phyloP scores from a whole-genome alignment of 23 tunicate species.

The Phallusia fumigata region DNA sequence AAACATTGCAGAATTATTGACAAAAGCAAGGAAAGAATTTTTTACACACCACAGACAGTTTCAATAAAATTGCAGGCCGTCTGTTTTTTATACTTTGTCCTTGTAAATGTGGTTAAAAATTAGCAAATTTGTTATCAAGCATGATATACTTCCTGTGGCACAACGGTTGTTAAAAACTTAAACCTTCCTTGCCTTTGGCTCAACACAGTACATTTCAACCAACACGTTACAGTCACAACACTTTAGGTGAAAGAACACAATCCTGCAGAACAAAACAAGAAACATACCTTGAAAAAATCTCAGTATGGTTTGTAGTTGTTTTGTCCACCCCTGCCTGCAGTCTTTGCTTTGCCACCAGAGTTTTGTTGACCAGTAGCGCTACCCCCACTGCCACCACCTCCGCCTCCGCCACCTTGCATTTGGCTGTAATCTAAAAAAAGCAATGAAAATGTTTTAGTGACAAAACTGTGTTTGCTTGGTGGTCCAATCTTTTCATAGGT shows the following conservation, averaged over 20 bases:
- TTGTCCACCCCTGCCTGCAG: constrained; percentile 54
- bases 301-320: constrained; percentile 69
- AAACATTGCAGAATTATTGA: too few relatives aligned
- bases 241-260: too few relatives aligned
- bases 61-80: too few relatives aligned
- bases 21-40: too few relatives aligned
- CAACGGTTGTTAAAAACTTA: too few relatives aligned
- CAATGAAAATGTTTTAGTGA: neutral
- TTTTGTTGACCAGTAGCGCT: constrained; percentile 18
- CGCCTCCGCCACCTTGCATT: constrained; percentile 22
- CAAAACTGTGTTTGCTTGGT: too few relatives aligned
- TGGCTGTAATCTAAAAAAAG: constrained; percentile 16
- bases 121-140: too few relatives aligned
- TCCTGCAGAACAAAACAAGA: neutral
- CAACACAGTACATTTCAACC: neutral
- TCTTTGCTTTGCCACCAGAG: constrained; percentile 48
- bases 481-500: too few relatives aligned
- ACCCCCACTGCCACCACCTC: neutral
- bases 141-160: too few relatives aligned
- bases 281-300: constrained; percentile 1
- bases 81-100: too few relatives aligned
- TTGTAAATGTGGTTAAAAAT: too few relatives aligned
- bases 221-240: neutral
- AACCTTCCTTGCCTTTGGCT: neutral
- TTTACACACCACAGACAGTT: too few relatives aligned